Percentiles rank a stretch among this genome's conserved stretches.
Evolutionary conservation across 2,113 vertebrate species (phyloP).

Genomic region (Choloepus hoffmanni): DNA sequence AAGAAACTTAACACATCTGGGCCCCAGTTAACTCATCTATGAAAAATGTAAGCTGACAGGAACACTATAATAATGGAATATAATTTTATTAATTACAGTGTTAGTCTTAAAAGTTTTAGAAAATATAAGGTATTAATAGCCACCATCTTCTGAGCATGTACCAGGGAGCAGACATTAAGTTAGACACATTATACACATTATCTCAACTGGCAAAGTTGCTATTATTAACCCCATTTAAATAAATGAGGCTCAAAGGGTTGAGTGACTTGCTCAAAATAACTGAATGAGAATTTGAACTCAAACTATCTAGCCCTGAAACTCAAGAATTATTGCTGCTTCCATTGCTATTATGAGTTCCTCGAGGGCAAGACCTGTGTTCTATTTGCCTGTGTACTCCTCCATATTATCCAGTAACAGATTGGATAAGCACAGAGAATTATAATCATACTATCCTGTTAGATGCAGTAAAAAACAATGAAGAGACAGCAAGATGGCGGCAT

Average conservation of each 20-base stretch:
- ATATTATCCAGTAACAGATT: background rate
- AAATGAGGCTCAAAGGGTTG: background rate
- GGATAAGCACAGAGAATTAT: background rate
- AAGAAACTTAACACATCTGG: background rate
- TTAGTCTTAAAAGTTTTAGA: background rate
- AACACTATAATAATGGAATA: background rate
- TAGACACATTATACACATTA: background rate
- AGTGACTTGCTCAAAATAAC: background rate
- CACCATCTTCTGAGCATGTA: background rate
- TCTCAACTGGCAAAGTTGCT: background rate
- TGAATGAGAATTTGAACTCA: background rate
- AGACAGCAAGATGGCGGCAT: no score
- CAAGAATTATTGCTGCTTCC: background rate
- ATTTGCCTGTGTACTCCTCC: background rate
- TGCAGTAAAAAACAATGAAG: background rate
- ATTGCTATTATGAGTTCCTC: background rate
- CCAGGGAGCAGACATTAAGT: background rate
- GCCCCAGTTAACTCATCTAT: background rate
- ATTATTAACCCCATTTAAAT: background rate
- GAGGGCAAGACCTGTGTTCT: background rate
- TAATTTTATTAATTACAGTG: background rate
- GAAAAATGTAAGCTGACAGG: background rate
- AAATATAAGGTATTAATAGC: background rate
- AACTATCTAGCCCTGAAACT: background rate
- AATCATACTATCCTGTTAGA: background rate